Conservation (phyloP, 2,888 invertebrate genomes). For the Willowsia nigromaculata region DNA sequence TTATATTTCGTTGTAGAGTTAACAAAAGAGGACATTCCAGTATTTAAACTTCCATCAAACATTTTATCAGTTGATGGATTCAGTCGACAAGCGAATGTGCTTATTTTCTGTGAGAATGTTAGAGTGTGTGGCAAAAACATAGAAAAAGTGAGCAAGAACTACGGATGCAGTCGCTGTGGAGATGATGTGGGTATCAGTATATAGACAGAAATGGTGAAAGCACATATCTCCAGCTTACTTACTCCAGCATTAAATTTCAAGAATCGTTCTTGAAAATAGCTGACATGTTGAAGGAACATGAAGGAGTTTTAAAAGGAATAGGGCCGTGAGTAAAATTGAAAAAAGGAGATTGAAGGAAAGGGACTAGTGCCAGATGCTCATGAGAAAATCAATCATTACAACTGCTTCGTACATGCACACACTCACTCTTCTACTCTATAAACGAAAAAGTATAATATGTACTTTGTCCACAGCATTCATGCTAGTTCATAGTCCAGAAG, state of each 20-base stretch:
- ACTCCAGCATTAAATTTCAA: constrained; percentile 17
- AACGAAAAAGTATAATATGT: neutral
- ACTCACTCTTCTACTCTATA: neutral
- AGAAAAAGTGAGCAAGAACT: neutral
- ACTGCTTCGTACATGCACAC: neutral
- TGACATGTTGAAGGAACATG: constrained; percentile 41
- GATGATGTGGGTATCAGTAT: neutral
- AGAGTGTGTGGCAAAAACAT: neutral
- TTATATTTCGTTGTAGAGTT: neutral
- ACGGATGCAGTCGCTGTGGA: neutral
- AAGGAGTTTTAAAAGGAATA: constrained; percentile 5
- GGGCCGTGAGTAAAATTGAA: constrained; percentile 25
- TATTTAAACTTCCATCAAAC: constrained; percentile 28
- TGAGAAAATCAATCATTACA: constrained; percentile 50
- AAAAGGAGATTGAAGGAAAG: constrained; percentile 46
- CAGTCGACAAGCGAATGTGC: neutral
- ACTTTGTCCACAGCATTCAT: no score
- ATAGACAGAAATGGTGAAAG: neutral
- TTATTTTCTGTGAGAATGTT: neutral
- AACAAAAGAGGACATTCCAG: constrained; percentile 27
- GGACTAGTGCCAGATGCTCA: constrained; percentile 46
- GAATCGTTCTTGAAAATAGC: constrained; percentile 28
- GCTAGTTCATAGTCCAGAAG: no score
- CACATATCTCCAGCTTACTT: neutral
- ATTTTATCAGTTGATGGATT: constrained; percentile 41